Base-by-base conservation (phyloP, 2,888 invertebrate species). In the Clostera curtula region DNA sequence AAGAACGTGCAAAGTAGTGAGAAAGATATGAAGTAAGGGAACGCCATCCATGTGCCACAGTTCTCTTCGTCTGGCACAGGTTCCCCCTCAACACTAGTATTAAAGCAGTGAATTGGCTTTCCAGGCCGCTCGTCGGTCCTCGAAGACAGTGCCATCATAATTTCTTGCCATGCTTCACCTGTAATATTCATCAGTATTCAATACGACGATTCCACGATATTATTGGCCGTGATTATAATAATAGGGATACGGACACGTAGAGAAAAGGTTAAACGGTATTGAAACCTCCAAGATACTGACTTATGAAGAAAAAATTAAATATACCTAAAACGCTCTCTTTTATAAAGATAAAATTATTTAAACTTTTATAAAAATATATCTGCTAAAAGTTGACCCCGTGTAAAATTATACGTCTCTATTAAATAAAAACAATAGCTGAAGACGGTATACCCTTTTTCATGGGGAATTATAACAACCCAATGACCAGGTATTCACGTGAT, bases 121-220 rank as follows among this genome's bases (percentile, higher is more conserved):
- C 40, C 43, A 0, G 76, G 75, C 0, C 68, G 53, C 31, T 77
- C 69, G 2, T 59, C 61, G 0, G 44, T 52, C 16, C 75, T 73
- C 0, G 60, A 63, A 0, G 82, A 77, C 0, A 82, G 23, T 0
- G 76, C 77, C 88, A 99, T 89, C 99, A 99, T 99, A 31, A 99
- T 96, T 23, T 98, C 96, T 74, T 99, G 99, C 99, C 99, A 99
- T 0, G 97, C 96, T 84, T 99, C 99, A 49, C 98, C 98, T 83
- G 49, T 0, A 22, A 18, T 17, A n/a, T n/a, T n/a, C n/a, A n/a
- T n/a, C n/a, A n/a, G n/a, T n/a, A n/a, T n/a, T n/a, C n/a, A n/a
- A n/a, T n/a, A n/a, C n/a, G n/a, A n/a, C n/a, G n/a, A n/a, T 13
- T 14, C 1, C 14, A 3, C 6, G 10, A 14, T 31, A 23, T 23